These are phyloP conservation scores for Mesaphorura yosii DNA, from an alignment of 1,140 invertebrate genomes.

Conservation along the genomic window DNA sequence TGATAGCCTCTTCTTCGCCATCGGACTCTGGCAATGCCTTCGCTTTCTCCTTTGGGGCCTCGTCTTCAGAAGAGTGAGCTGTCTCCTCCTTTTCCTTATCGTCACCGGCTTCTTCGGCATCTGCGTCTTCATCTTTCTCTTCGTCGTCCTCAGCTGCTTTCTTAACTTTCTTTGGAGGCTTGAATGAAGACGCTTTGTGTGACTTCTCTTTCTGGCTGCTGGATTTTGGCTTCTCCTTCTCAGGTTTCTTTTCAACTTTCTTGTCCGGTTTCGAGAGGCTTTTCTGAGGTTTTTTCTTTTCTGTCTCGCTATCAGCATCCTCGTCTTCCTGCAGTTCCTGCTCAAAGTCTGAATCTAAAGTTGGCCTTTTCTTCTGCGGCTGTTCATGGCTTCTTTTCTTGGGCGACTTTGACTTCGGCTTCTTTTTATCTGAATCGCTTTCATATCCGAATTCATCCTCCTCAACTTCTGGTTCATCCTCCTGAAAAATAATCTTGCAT, in stretches of 20 bases:
- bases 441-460: neutral
- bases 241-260: neutral
- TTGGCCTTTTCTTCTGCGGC: neutral
- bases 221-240: neutral
- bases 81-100: slow-evolving; percentile 10
- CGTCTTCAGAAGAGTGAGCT: neutral
- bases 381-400: neutral
- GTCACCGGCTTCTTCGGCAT: slow-evolving; percentile 1
- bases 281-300: neutral
- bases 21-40: neutral
- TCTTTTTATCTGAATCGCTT: neutral
- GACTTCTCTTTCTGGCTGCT: neutral
- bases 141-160: no score
- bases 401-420: neutral
- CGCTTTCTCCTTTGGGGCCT: neutral
- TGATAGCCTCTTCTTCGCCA: slow-evolving; percentile 1
- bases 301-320: no score
- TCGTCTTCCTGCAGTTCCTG: no score
- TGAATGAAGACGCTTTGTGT: neutral
- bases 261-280: neutral
- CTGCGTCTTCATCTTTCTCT: slow-evolving; percentile 2
- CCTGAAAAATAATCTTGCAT: no score
- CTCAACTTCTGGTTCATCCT: no score
- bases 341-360: neutral
- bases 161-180: neutral